These are phyloP conservation scores for Lordiphosa clarofinis DNA, from an alignment of 1,140 invertebrate species.

Conservation along the genomic window DNA sequence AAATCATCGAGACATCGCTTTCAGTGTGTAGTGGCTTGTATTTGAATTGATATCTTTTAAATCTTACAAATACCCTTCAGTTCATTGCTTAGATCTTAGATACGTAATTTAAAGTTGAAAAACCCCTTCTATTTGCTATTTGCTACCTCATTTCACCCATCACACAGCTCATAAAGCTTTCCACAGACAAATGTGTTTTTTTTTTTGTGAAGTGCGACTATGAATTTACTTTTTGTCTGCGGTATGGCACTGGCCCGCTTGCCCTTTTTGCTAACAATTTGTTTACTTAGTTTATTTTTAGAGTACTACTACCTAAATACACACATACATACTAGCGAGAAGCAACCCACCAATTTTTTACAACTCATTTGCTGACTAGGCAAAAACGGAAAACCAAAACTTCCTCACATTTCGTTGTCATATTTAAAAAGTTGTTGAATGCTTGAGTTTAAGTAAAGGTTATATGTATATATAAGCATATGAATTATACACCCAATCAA, in stretches of 20 bases:
- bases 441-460: not conserved
- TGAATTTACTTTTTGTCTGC: constrained; percentile 31
- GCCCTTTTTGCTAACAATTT: constrained; percentile 41
- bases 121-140: constrained; percentile 17
- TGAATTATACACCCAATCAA: not conserved
- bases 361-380: constrained; percentile 49
- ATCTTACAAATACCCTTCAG: no score
- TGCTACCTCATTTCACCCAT: constrained; percentile 45
- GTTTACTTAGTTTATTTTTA: constrained; percentile 45
- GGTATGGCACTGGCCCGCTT: constrained; percentile 5
- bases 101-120: constrained; percentile 35
- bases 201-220: constrained; percentile 25
- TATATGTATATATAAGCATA: not conserved
- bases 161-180: constrained; percentile 23
- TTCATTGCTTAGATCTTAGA: no score
- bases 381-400: constrained; percentile 15
- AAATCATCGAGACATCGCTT: no score
- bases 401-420: not conserved
- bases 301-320: constrained; percentile 19
- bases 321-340: not conserved
- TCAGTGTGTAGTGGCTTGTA: no score
- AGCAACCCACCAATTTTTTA: constrained; percentile 26
- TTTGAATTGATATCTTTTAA: no score
- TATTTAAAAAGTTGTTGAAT: not conserved
- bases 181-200: constrained; percentile 17